phyloP scores from a whole-genome alignment of 2,113 vertebrate genomes.

The Dromiciops gliroides region DNA sequence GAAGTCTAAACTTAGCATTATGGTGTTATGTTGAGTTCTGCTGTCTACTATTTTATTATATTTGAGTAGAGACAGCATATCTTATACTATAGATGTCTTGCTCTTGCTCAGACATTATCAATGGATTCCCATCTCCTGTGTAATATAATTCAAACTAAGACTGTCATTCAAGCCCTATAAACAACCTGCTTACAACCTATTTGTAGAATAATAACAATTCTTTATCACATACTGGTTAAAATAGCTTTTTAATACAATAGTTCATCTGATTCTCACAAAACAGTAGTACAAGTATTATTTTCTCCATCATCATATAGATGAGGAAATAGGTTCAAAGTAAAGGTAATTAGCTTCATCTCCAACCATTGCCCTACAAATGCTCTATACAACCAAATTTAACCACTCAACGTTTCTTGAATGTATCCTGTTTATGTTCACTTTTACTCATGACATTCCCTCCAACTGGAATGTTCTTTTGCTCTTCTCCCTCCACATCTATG shows the following conservation, averaged over 20 bases:
- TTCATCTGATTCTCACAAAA: not conserved
- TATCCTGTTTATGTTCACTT: not conserved
- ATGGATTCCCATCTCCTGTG: not conserved
- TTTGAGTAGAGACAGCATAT: not conserved
- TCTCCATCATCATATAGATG: slow-evolving; percentile 25
- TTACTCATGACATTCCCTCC: not conserved
- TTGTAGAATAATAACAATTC: not conserved
- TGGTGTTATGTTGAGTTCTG: not conserved
- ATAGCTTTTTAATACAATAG: not conserved
- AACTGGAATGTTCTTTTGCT: not conserved
- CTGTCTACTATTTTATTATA: not conserved
- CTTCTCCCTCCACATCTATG: not conserved
- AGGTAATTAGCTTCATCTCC: not conserved
- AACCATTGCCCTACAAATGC: not conserved
- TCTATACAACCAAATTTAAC: not conserved
- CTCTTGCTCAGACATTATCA: not conserved
- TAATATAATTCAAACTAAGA: not conserved
- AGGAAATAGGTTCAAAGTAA: not conserved
- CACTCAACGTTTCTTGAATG: not conserved
- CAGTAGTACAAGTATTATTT: not conserved
- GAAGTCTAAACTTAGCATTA: not conserved
- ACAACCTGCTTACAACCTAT: not conserved
- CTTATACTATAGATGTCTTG: not conserved
- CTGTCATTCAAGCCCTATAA: not conserved
- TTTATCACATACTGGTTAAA: not conserved